A percentile compares a stretch with the other conserved stretches of the same genome.
Conservation (phyloP, 2,888 invertebrate species). For the Eristalinus sepulchralis region DNA sequence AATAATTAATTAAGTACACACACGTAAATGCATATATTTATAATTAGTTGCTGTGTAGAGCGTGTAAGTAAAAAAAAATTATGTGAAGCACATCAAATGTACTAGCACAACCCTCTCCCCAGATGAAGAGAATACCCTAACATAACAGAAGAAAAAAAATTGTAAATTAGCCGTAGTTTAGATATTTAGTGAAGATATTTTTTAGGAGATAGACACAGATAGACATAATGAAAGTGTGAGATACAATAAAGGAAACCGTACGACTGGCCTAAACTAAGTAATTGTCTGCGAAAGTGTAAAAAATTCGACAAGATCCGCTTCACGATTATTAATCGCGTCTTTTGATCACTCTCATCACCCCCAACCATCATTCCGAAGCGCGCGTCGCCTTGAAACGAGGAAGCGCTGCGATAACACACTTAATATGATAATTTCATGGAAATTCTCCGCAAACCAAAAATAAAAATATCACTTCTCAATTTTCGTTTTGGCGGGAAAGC, state of each 20-base stretch:
- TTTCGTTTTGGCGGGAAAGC: slow-evolving; percentile 51
- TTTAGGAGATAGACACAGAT: background rate
- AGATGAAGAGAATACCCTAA: background rate
- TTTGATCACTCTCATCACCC: background rate
- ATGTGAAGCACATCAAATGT: slow-evolving; percentile 67
- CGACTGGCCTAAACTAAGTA: background rate
- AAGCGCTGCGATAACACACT: slow-evolving; percentile 28
- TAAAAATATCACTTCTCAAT: slow-evolving; percentile 14
- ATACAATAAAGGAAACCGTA: slow-evolving; percentile 53
- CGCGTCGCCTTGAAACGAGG: background rate
- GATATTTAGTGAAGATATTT: slow-evolving; percentile 29
- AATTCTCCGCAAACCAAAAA: slow-evolving; percentile 40
- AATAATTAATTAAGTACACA: slow-evolving; percentile 15
- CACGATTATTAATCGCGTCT: too few relatives aligned
- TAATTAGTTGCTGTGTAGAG: slow-evolving; percentile 44
- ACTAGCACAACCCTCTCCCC: slow-evolving; percentile 59
- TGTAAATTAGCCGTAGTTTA: slow-evolving; percentile 54
- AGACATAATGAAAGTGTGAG: slow-evolving; percentile 56
- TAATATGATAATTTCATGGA: slow-evolving; percentile 51
- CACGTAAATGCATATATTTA: slow-evolving; percentile 24
- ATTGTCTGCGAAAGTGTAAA: background rate
- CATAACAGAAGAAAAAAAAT: background rate
- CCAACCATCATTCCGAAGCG: too few relatives aligned
- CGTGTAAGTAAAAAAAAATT: slow-evolving; percentile 25
- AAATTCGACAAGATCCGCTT: background rate